These are phyloP conservation scores for Spheniscus mendiculus DNA, from an alignment of 2,113 vertebrate genomes.

Conservation along the genomic window DNA sequence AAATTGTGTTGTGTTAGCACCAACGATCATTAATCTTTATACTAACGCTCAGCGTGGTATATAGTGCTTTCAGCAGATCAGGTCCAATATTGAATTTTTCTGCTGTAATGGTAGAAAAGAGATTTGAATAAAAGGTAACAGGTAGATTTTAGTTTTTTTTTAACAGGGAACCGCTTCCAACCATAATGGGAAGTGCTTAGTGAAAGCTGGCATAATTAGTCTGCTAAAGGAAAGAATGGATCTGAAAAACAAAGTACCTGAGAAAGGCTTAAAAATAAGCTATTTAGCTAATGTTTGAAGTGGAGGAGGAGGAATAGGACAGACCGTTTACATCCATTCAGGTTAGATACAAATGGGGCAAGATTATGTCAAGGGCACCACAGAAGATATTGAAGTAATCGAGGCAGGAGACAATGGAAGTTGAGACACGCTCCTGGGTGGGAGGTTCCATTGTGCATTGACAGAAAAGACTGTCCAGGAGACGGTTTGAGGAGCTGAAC, in stretches of 20 bases:
- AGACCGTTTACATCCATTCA: not conserved
- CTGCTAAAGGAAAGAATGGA: not conserved
- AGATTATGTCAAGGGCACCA: not conserved
- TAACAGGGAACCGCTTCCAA: not conserved
- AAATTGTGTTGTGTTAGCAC: not conserved
- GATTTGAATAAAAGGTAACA: not conserved
- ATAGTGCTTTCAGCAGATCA: not conserved
- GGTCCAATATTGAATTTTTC: not conserved
- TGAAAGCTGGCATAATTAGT: not conserved
- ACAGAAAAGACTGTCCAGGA: not conserved
- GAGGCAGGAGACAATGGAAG: not conserved
- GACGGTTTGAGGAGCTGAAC: not conserved
- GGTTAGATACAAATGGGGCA: not conserved
- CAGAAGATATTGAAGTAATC: not conserved
- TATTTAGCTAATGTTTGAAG: not conserved
- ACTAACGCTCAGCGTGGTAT: not conserved
- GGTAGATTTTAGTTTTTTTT: not conserved
- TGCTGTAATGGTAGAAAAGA: not conserved
- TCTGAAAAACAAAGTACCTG: not conserved
- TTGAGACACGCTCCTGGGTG: rapidly evolving
- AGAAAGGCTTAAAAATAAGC: not conserved
- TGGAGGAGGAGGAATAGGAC: not conserved
- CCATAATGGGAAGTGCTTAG: not conserved
- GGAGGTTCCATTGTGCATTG: not conserved
- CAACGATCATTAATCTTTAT: not conserved